Evolutionary conservation across 2,113 vertebrate genomes (phyloP).

Genomic region (pig (Sus scrofa)): T2T-Sscrofa CM000822.6:47772001-47772500

Average conservation of each 20-base stretch:
- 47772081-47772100: rapidly evolving
- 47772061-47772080: not conserved
- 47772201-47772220: not conserved
- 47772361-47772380: not conserved
- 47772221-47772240: not conserved
- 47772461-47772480: conserved; percentile 1
- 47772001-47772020: not conserved
- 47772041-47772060: not conserved
- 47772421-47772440: not conserved
- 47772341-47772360: not conserved
- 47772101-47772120: not conserved
- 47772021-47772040: not conserved
- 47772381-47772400: not conserved
- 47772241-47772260: not conserved
- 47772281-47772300: not conserved
- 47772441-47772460: not conserved
- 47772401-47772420: not conserved
- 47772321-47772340: not conserved
- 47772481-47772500: not conserved
- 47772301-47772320: not conserved
- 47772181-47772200: not conserved
- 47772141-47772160: not conserved
- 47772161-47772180: not conserved
- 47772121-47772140: not conserved
- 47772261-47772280: not conserved